Percentiles rank a stretch among this genome's conserved stretches.
Conservation (phyloP, 2,888 invertebrate genomes). For the Scaptomyza flava region DNA sequence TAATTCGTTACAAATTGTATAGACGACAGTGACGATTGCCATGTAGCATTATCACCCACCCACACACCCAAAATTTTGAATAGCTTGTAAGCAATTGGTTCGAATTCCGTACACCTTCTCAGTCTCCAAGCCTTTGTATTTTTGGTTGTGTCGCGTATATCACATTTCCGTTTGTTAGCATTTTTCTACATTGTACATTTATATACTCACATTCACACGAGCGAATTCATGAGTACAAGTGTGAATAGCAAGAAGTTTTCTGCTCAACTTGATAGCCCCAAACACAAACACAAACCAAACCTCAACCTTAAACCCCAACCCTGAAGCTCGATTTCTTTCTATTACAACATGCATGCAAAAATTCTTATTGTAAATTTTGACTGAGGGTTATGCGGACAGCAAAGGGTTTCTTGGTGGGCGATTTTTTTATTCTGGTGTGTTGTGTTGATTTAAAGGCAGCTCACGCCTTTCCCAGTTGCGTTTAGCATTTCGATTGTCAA, state of each 20-base stretch:
- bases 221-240: conserved; percentile 36
- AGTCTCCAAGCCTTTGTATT: conserved; percentile 67
- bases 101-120: conserved; percentile 29
- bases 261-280: conserved; percentile 77
- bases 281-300: conserved; percentile 23
- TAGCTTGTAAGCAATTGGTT: conserved; percentile 65
- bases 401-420: conserved; percentile 31
- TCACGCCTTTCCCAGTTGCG: conserved; percentile 60
- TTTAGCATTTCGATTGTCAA: conserved; percentile 54
- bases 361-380: conserved; percentile 61
- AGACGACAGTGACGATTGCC: conserved; percentile 67
- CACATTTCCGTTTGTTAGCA: conserved; percentile 77
- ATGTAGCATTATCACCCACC: conserved; percentile 68
- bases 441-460: conserved; percentile 69
- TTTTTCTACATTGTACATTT: conserved; percentile 68
- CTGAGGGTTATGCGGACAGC: conserved; percentile 36
- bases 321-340: conserved; percentile 33
- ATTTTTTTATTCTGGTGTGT: conserved; percentile 7
- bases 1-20: conserved; percentile 75
- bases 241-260: conserved; percentile 74
- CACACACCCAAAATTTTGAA: conserved; percentile 48
- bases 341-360: conserved; percentile 54
- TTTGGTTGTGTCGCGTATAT: conserved; percentile 70
- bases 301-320: conserved; percentile 12
- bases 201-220: conserved; percentile 43